Percentiles rank a stretch among this genome's conserved stretches.
These are phyloP conservation scores for Cremastinae sp. DNA, from an alignment of 2,888 invertebrate genomes.

Conservation along the genomic window DNA sequence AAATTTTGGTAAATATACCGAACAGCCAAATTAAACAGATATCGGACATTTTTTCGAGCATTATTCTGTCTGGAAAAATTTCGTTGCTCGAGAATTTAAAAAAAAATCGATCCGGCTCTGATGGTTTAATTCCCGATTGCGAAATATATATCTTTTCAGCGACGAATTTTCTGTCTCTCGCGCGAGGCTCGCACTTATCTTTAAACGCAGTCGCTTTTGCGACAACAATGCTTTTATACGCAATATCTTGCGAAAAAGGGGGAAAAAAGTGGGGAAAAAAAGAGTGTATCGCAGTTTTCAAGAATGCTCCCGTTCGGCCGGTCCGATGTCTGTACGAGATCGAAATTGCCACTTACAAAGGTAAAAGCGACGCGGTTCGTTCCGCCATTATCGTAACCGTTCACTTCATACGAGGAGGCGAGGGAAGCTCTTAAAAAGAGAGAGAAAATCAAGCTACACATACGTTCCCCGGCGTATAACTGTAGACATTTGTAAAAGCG, in stretches of 20 bases:
- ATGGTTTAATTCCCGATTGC: neutral
- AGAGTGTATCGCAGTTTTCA: conserved; percentile 25
- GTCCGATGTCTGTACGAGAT: conserved; percentile 35
- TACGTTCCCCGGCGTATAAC: conserved; percentile 8
- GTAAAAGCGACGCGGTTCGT: conserved; percentile 50
- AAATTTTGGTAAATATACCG: conserved; percentile 73
- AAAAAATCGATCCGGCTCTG: neutral
- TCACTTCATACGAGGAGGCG: conserved; percentile 12
- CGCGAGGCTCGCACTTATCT: neutral
- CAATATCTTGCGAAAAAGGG: too few species aligned
- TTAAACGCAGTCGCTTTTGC: conserved; percentile 2
- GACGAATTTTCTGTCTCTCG: neutral
- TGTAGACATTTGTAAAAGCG: conserved; percentile 18
- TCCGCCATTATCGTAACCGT: conserved; percentile 51
- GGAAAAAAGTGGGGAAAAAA: conserved; percentile 25
- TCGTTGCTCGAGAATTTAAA: neutral
- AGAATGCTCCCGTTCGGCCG: conserved; percentile 24
- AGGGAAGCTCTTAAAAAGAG: conserved; percentile 42
- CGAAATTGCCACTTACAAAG: conserved; percentile 49
- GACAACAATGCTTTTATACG: conserved; percentile 21
- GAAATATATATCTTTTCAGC: neutral
- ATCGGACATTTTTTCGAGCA: conserved; percentile 30
- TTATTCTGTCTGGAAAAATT: neutral
- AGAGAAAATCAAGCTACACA: conserved; percentile 47
- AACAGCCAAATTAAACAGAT: conserved; percentile 15